Conservation (phyloP, 1,140 invertebrate species). For the Lineus longissimus region DNA sequence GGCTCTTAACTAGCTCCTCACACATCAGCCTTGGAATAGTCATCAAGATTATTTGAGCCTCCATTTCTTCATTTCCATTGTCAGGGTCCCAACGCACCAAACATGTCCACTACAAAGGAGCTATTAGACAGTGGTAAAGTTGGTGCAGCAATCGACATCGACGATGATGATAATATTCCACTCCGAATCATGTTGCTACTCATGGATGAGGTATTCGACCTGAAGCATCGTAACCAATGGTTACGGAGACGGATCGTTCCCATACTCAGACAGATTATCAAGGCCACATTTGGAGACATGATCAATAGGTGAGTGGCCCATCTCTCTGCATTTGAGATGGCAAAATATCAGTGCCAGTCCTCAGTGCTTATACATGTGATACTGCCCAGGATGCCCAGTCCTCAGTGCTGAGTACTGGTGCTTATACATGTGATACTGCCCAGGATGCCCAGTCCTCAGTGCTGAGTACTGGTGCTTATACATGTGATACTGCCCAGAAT, state of each 20-base stretch:
- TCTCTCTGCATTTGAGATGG: neutral
- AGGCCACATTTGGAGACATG: constrained; percentile 79
- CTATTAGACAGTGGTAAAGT: constrained; percentile 6
- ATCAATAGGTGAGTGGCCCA: constrained; percentile 62
- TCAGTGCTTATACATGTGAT: too few species aligned
- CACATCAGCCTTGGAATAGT: too few species aligned
- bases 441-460: too few species aligned
- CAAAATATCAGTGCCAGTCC: too few species aligned
- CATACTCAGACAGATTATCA: constrained; percentile 71
- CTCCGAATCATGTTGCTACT: constrained; percentile 78
- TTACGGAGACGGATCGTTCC: constrained; percentile 75
- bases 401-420: too few species aligned
- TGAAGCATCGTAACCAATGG: constrained; percentile 84
- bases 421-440: too few species aligned
- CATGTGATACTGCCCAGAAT: too few species aligned
- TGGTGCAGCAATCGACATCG: neutral
- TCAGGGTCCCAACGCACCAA: neutral
- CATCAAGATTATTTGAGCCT: too few species aligned
- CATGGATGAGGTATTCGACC: constrained; percentile 89
- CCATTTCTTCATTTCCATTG: too few species aligned
- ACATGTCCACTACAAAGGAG: neutral
- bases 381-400: too few species aligned
- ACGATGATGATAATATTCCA: constrained; percentile 73
- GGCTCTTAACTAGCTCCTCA: too few species aligned
- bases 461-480: too few species aligned